Base-by-base conservation (phyloP, 2,888 invertebrate genomes). In the Zhuqinia jingwanae region DNA sequence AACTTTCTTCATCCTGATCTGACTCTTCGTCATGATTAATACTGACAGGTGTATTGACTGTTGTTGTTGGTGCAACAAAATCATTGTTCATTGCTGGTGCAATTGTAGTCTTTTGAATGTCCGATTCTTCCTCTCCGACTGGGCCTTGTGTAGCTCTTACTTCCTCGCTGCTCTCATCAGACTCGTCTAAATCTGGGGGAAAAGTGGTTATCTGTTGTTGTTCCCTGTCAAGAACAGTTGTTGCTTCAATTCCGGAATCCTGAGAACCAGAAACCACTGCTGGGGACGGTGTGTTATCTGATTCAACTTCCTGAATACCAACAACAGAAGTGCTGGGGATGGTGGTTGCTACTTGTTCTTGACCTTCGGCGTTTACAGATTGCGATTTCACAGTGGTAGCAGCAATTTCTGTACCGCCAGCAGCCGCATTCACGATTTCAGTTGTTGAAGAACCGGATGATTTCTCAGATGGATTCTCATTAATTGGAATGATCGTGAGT, bases 121-220 rank as follows among this genome's bases (percentile, higher is more conserved):
- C 76, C 15, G 76, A 68, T 20, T 68, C 42, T 5, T 63, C 73
- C 25, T 50, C 77, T 25, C 22, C 83, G 0, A 36, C 47, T 36
- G 76, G 53, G 13, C 5, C 56, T 15, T 27, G 30, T 65, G 83
- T 83, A 42, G 47, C 84, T 45, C 70, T 17, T 45, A 15, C 45
- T 56, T 68, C 77, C 53, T 83, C 75, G 13, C 63, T 53, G n/a
- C 83, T 84, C 20, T 84, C 84, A 5, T 84, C 84, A 56, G 84
- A 84, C 42, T 83, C 83, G 1, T 83, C 83, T 11, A 56, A 68
- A 0, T 70, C 77, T 2, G 81, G 60, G 22, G 2, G 20, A 2
- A 65, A 15, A 22, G 76, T 83, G 5, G 83, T 53, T 36, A 53
- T 17, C 36, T 75, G 75, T 3, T 36, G 56, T 75, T 30, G 63